phyloP scores from a whole-genome alignment of 2,113 vertebrate species.

The Boleophthalmus pectinirostris region DNA sequence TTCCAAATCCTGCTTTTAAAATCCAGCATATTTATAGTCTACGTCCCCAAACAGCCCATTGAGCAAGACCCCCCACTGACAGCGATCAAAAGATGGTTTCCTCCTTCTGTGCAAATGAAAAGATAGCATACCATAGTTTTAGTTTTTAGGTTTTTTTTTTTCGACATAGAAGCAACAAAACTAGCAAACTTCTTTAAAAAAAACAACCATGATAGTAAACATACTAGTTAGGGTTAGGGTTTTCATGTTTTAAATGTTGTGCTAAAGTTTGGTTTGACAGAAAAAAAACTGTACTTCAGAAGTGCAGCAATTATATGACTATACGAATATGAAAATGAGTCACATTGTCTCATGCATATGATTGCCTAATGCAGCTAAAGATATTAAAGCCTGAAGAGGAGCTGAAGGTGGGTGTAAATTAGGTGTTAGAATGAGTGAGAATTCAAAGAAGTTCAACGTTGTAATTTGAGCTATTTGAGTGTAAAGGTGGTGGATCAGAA shows the following conservation, averaged over 20 bases:
- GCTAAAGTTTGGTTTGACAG: background rate
- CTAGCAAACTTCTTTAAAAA: background rate
- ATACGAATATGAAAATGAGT: background rate
- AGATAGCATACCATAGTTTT: too few species aligned
- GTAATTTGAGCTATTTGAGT: background rate
- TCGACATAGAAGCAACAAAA: background rate
- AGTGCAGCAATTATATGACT: background rate
- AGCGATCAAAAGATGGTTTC: slow-evolving; percentile 12
- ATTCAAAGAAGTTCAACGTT: background rate
- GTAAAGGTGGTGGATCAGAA: background rate
- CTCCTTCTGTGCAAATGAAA: slow-evolving; percentile 6
- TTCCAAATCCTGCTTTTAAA: slow-evolving; percentile 23
- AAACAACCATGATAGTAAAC: background rate
- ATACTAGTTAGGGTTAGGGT: background rate
- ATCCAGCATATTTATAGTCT: slow-evolving; percentile 17
- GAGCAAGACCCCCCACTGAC: slow-evolving; percentile 30
- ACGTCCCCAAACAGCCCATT: slow-evolving; percentile 32
- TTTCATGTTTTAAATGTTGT: too few species aligned
- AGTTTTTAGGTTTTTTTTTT: background rate
- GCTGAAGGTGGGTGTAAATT: slow-evolving; percentile 7
- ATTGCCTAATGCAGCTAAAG: background rate
- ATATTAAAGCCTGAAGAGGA: background rate
- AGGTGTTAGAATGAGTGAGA: background rate
- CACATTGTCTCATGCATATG: background rate
- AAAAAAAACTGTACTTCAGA: background rate